phyloP scores from a whole-genome alignment of 2,888 invertebrate species.

The Mactromeris polynyma region DNA sequence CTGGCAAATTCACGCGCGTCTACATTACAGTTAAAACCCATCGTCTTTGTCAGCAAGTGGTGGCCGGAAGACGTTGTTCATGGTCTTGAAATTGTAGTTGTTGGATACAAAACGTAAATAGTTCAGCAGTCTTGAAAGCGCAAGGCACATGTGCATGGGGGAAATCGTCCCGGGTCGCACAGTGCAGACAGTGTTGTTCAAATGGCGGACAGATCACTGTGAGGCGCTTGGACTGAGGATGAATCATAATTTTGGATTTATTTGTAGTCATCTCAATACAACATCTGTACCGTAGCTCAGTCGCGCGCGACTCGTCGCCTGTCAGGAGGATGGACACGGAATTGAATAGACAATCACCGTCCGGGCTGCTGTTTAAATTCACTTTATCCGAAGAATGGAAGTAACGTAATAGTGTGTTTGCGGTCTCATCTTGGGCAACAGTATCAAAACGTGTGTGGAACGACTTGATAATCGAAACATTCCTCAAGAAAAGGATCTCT shows the following conservation, averaged over 20 bases:
- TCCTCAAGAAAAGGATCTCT: background rate
- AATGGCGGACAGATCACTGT: conserved; percentile 20
- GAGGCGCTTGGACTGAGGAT: conserved; percentile 17
- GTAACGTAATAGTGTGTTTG: conserved; percentile 30
- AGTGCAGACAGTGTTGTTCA: conserved; percentile 8
- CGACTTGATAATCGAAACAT: no score
- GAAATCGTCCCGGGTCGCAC: conserved; percentile 36
- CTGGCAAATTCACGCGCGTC: no score
- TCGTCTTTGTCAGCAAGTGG: no score
- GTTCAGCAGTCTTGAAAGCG: conserved; percentile 41
- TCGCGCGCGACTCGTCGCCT: conserved; percentile 36
- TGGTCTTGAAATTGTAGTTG: background rate
- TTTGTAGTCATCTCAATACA: conserved; percentile 44
- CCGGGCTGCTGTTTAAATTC: conserved; percentile 7
- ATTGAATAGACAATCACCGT: conserved; percentile 54
- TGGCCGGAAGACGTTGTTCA: no score
- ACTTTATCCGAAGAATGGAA: conserved; percentile 16
- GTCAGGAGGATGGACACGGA: conserved; percentile 34
- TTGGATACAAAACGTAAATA: conserved; percentile 49
- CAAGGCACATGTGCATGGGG: conserved; percentile 28
- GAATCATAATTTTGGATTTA: background rate
- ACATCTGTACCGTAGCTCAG: conserved; percentile 43
- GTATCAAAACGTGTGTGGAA: conserved; percentile 18
- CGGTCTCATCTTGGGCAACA: conserved; percentile 31
- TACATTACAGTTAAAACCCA: no score